Evolutionary conservation across 2,888 invertebrate genomes (phyloP).

Genomic region (Lamellibrachia columna): DNA sequence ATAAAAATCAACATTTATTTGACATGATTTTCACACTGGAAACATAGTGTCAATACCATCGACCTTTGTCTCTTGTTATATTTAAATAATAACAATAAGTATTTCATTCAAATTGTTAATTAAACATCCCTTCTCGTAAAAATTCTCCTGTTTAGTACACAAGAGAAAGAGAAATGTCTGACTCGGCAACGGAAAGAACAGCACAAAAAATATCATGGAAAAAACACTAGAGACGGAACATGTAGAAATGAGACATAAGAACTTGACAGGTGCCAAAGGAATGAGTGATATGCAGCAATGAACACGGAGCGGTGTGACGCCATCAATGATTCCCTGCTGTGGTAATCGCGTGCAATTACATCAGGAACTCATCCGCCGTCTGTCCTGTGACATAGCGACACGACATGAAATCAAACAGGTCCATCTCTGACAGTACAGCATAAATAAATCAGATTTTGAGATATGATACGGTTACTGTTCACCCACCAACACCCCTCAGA

Average conservation of each 20-base stretch:
- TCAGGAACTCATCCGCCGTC: background rate
- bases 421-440: background rate
- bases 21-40: too few relatives aligned
- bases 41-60: background rate
- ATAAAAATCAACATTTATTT: too few relatives aligned
- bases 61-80: background rate
- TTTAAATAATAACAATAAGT: background rate
- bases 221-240: background rate
- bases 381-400: background rate
- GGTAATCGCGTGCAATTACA: background rate
- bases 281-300: background rate
- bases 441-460: background rate
- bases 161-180: background rate
- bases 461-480: background rate
- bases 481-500: too few relatives aligned
- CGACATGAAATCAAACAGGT: background rate
- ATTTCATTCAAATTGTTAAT: background rate
- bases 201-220: background rate
- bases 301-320: background rate
- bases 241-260: background rate
- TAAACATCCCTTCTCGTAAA: background rate
- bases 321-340: background rate
- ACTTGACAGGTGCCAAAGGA: background rate
- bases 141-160: background rate
- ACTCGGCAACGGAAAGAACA: background rate